These are phyloP conservation scores for Tetheella fluctuosa DNA, from an alignment of 2,888 invertebrate genomes.

Conservation along the genomic window DNA sequence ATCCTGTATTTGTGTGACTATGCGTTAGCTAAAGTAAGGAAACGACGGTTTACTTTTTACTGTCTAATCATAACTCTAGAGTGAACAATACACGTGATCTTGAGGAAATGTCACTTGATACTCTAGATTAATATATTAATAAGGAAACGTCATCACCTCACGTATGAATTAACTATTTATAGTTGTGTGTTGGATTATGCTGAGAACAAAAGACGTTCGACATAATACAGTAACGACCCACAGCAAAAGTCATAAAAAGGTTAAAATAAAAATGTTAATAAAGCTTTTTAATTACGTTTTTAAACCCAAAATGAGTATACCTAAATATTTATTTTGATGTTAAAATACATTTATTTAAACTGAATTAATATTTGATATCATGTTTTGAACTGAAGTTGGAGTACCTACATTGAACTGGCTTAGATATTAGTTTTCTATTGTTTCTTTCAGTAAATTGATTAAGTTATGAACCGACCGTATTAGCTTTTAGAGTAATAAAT, in stretches of 20 bases:
- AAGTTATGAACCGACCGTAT: neutral
- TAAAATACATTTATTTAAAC: no score
- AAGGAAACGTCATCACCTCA: neutral
- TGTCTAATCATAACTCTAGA: conserved; percentile 9
- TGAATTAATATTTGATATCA: neutral
- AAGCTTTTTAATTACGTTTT: no score
- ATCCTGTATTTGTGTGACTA: no score
- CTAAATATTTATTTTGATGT: no score
- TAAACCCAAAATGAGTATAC: no score
- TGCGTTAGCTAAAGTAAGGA: neutral
- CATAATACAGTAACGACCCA: no score
- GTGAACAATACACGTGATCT: conserved; percentile 7
- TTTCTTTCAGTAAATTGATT: neutral
- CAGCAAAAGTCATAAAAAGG: no score
- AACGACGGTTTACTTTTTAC: neutral
- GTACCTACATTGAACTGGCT: neutral
- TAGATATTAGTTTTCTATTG: neutral
- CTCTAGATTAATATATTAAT: neutral
- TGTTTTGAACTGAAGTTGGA: neutral
- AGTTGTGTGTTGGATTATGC: no score
- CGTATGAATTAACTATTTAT: no score
- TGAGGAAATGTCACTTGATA: conserved; percentile 9
- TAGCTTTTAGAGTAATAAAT: neutral
- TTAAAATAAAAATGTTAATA: no score
- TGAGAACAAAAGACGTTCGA: no score